Conservation (phyloP, 2,113 vertebrate genomes). For the Eublepharis macularius region DNA sequence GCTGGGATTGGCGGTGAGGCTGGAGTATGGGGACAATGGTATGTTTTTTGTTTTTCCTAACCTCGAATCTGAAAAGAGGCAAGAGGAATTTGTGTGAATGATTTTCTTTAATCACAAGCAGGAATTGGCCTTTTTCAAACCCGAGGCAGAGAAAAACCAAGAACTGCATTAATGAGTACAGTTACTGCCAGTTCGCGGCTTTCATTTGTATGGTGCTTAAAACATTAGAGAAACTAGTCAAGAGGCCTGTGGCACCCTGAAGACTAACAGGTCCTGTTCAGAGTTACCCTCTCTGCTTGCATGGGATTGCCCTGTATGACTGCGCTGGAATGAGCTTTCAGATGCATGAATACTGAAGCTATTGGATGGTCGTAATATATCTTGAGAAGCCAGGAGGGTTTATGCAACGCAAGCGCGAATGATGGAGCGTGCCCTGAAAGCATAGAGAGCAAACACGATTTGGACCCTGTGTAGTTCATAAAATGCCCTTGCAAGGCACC, state of each 20-base stretch:
- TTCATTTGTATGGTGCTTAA: background rate
- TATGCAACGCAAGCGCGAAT: background rate
- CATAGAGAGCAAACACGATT: no score
- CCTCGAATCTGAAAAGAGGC: background rate
- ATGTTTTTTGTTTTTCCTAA: background rate
- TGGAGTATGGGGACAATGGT: conserved; percentile 98
- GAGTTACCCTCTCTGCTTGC: no score
- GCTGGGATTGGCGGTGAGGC: conserved; percentile 93
- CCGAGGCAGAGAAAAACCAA: background rate
- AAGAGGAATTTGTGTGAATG: no score
- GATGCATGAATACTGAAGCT: background rate
- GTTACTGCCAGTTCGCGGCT: background rate
- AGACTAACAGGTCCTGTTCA: no score
- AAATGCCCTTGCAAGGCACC: background rate
- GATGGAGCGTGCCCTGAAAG: background rate
- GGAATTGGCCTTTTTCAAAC: background rate
- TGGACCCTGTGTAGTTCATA: background rate
- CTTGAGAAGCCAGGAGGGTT: background rate
- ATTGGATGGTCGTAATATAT: no score
- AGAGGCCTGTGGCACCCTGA: background rate
- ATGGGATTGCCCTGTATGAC: no score
- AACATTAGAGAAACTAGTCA: background rate
- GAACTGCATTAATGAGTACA: background rate
- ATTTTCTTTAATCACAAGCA: fast-evolving
- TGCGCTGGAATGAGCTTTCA: background rate